Base-by-base conservation (phyloP, 2,113 vertebrate species). In the Microcebus lehilahytsara region DNA sequence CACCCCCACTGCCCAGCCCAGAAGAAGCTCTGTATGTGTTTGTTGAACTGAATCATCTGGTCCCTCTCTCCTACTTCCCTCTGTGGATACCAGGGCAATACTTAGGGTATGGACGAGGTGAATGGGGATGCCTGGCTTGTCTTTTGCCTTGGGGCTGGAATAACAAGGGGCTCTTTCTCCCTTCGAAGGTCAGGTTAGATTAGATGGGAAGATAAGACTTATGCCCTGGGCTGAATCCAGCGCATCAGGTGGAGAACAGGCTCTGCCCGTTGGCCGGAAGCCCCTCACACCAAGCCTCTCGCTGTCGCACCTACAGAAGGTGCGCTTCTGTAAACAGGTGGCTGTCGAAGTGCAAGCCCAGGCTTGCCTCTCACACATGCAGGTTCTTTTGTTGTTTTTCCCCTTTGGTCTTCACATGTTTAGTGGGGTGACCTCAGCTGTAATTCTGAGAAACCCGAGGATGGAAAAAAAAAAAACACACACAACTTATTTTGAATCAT, bases 381-480 rank as follows among this genome's bases (percentile, higher is more conserved):
- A 60, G 34, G 2, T 60, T 85, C 77, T 69, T 95, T 20, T 84
- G 22, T 85, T 77, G 22, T 83, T 85, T 78, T 84, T 74, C 89
- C 91, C 30, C 78, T 97, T 94, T 94, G 53, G 85, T 97, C 88
- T 95, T 94, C 49, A 19, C 40, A 49, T 96, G 83, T 96, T 92
- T 90, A 64, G 32, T 92, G 93, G 37, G 77, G 92, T 98, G 97
- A 98, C 97, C 97, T 98, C 97, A 98, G 85, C 40, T 96, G 89
- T 93, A 74, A 98, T 98, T 98, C 98, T 98, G 97, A 98, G 98
- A 98, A 98, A 85, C 90, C 49, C 95, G 97, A 89, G 91, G 71
- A 95, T 94, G 97, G 96, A 58, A 96, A 98, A 97, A 97, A 96
- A 60, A 42, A 42, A 42, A 42, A 42, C 42, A 42, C 30, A 34